A percentile compares a stretch with the other conserved stretches of the same genome.
Conservation (phyloP, 2,797 vertebrate genomes). For the Bradypodion ventrale region DNA sequence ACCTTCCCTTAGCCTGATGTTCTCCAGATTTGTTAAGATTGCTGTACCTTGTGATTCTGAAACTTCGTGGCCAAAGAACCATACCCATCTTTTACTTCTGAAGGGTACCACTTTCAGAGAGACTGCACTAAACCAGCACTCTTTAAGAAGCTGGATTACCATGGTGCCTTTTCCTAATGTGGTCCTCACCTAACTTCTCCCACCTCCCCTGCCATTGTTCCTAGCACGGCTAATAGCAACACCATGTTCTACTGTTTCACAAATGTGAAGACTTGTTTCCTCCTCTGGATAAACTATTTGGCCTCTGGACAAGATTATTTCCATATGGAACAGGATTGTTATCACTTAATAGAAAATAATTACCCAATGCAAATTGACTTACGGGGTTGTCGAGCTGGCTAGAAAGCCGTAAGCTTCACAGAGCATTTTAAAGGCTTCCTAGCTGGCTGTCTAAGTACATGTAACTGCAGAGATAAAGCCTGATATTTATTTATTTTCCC, state of each 20-base stretch:
- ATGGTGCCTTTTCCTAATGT: rapidly evolving
- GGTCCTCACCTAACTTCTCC: rapidly evolving
- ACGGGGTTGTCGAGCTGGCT: constrained; percentile 61
- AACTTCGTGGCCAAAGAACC: not conserved
- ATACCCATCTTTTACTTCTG: not conserved
- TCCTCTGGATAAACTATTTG: constrained; percentile 68
- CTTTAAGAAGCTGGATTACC: rapidly evolving
- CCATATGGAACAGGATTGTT: constrained; percentile 72
- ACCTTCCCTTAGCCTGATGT: not conserved
- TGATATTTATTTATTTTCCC: constrained; percentile 28
- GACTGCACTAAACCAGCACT: not conserved
- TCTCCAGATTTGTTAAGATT: not conserved
- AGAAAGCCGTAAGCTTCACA: constrained; percentile 52
- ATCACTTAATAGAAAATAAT: constrained; percentile 79
- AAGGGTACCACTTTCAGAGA: not conserved
- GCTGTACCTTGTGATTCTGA: not conserved
- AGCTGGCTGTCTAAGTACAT: constrained; percentile 50
- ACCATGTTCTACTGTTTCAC: not conserved
- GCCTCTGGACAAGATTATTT: constrained; percentile 77
- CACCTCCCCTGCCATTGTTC: not conserved
- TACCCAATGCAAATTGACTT: constrained; percentile 76
- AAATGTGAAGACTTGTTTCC: constrained; percentile 54
- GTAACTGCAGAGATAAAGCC: constrained; percentile 18
- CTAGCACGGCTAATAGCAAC: not conserved
- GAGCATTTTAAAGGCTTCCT: constrained; percentile 55